Conservation (phyloP, 1,140 invertebrate genomes). For the Cyclargus thomasi region DNA sequence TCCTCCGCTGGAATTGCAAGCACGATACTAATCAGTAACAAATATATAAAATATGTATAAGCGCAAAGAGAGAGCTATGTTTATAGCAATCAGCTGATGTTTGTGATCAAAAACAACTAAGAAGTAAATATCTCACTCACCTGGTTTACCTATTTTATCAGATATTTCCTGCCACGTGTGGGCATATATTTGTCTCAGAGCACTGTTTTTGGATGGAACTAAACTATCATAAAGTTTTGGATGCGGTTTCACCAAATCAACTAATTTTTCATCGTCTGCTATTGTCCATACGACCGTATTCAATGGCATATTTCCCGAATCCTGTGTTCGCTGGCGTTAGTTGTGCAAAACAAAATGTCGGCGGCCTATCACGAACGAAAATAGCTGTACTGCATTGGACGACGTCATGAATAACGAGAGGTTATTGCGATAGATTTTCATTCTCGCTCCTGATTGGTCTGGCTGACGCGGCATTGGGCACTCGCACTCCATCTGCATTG, state of each 20-base stretch:
- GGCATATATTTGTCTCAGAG: slow-evolving; percentile 47
- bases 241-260: slow-evolving; percentile 59
- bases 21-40: slow-evolving; percentile 21
- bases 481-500: not conserved
- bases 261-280: slow-evolving; percentile 58
- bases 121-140: slow-evolving; percentile 38
- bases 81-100: slow-evolving; percentile 33
- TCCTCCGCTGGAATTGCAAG: slow-evolving; percentile 53
- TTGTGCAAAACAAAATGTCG: slow-evolving; percentile 62
- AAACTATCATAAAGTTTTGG: slow-evolving; percentile 52
- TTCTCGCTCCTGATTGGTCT: slow-evolving; percentile 33
- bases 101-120: slow-evolving; percentile 26
- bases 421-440: slow-evolving; percentile 26
- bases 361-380: slow-evolving; percentile 60
- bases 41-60: not conserved
- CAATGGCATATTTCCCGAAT: slow-evolving; percentile 48
- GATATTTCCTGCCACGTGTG: slow-evolving; percentile 62
- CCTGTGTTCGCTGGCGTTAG: slow-evolving; percentile 24
- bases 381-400: slow-evolving; percentile 65
- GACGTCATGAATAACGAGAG: slow-evolving; percentile 45
- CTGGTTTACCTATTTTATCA: slow-evolving; percentile 52
- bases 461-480: slow-evolving; percentile 17
- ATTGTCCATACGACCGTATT: slow-evolving; percentile 56
- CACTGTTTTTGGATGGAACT: slow-evolving; percentile 62
- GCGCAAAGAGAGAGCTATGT: not conserved